Evolutionary conservation across 2,888 invertebrate species (phyloP).

Genomic region (Zygogramma bicolorata): DNA sequence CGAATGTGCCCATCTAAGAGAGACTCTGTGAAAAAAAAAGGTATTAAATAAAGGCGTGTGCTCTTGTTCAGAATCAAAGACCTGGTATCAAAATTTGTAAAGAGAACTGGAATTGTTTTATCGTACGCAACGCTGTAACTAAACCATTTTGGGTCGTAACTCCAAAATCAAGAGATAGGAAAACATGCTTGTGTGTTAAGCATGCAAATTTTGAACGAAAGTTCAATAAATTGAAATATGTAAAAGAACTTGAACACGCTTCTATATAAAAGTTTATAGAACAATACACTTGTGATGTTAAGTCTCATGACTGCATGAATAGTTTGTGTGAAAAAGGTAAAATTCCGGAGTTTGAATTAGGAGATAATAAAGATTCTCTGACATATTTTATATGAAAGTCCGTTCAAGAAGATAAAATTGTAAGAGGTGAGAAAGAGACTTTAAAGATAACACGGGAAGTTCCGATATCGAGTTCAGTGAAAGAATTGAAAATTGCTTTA

Average conservation of each 20-base stretch:
- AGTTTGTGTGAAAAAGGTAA: no score
- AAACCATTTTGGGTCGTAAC: background rate
- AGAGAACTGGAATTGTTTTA: background rate
- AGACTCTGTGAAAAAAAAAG: background rate
- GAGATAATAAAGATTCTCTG: background rate
- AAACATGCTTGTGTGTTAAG: conserved; percentile 22
- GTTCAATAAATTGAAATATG: conserved; percentile 9
- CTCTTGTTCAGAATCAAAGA: background rate
- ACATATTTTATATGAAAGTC: conserved; percentile 16
- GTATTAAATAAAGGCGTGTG: background rate
- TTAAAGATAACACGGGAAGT: conserved; percentile 15
- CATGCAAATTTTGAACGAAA: conserved; percentile 31
- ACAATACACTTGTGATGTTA: no score
- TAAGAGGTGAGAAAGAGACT: conserved; percentile 4
- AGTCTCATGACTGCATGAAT: no score
- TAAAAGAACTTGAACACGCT: no score
- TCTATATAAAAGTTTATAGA: no score
- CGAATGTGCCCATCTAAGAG: background rate
- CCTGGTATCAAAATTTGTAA: background rate
- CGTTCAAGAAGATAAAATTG: background rate
- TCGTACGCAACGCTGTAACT: background rate
- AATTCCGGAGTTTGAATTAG: no score
- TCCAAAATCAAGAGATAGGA: background rate
- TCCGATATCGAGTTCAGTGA: conserved; percentile 5
- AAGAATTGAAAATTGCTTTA: conserved; percentile 7